These are phyloP conservation scores for Drosophila tristis DNA, from an alignment of 1,140 invertebrate species.

Conservation along the genomic window DNA sequence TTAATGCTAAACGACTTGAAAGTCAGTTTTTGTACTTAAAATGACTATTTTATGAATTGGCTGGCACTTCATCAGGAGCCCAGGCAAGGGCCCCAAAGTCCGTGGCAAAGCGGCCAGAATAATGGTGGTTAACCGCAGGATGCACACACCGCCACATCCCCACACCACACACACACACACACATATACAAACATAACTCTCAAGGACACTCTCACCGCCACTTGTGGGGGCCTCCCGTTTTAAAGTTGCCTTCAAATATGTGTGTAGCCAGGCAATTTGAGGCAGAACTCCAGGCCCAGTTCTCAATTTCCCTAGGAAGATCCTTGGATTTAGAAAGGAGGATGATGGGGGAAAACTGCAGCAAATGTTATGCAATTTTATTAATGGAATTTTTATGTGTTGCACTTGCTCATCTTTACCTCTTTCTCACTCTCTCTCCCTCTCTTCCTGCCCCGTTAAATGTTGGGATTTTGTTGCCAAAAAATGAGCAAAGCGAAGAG, in stretches of 20 bases:
- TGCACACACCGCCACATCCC: neutral
- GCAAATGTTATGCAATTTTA: constrained; percentile 61
- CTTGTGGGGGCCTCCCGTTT: constrained; percentile 18
- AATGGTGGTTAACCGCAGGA: constrained; percentile 39
- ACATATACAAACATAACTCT: constrained; percentile 10
- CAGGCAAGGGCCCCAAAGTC: constrained; percentile 11
- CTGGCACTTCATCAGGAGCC: constrained; percentile 40
- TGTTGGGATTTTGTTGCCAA: constrained; percentile 21
- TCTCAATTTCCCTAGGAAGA: constrained; percentile 45
- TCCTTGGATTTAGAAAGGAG: constrained; percentile 14
- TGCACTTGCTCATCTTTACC: constrained; percentile 32
- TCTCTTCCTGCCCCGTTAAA: constrained; percentile 8
- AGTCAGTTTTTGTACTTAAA: constrained; percentile 31
- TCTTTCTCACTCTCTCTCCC: constrained; percentile 4
- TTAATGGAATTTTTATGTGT: constrained; percentile 66
- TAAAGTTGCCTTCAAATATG: constrained; percentile 30
- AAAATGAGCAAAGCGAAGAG: constrained; percentile 29
- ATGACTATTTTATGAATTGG: constrained; percentile 53
- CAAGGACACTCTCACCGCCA: constrained; percentile 22
- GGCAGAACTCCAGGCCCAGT: constrained; percentile 19
- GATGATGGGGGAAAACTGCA: constrained; percentile 19
- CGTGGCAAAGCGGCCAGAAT: constrained; percentile 25
- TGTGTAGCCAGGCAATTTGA: constrained; percentile 36
- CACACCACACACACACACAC: neutral
- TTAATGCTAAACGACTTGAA: constrained; percentile 27